Base-by-base conservation (phyloP, 1,140 invertebrate species). In the Vanessa tameamea region DNA sequence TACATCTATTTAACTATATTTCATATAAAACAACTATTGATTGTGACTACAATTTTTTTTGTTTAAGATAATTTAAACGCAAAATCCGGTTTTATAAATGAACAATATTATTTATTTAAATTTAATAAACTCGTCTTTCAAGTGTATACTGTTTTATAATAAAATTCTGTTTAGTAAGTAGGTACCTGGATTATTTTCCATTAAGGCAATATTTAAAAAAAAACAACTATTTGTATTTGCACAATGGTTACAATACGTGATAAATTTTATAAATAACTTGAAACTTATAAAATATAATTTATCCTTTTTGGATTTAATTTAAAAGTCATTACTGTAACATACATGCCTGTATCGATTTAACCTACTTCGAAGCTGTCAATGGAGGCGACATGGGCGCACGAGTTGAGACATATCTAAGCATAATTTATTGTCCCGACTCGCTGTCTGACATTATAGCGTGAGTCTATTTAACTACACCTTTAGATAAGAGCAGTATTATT, bases 281-380 rank as follows among this genome's bases (percentile, higher is more conserved):
- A n/a, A 69, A 50, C 37, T 67, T 69, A 47, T 69, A 69, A 59
- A 69, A 57, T 47, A 69, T 69, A 69, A 69, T 69, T 69, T 69
- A 59, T 47, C 37, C 20, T 43, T 55, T 59, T 55, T 26, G 50
- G 50, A 55, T 68, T 68, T 37, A 16, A 65, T 67, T 61, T 64
- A 50, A 57, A 57, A 59, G 68, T 57, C 64, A 64, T 64, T 75
- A 77, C 74, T 70, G 65, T 74, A 53, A 69, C 53, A 64, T 70
- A 69, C 61, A 64, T 72, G 69, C 69, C 65, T 68, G 67, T 82
- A 70, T 72, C 57, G 69, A 65, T 78, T 76, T 79, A 82, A 79
- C 81, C 81, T 78, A 82, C 67, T 81, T 82, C 64, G 16, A 47
- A 50, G 55, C 55, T 80, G 75, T 77, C 77, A 77, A 51, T 37